These are phyloP conservation scores for Rallus limicola DNA, from an alignment of 2,113 vertebrate genomes.

Conservation along the genomic window DNA sequence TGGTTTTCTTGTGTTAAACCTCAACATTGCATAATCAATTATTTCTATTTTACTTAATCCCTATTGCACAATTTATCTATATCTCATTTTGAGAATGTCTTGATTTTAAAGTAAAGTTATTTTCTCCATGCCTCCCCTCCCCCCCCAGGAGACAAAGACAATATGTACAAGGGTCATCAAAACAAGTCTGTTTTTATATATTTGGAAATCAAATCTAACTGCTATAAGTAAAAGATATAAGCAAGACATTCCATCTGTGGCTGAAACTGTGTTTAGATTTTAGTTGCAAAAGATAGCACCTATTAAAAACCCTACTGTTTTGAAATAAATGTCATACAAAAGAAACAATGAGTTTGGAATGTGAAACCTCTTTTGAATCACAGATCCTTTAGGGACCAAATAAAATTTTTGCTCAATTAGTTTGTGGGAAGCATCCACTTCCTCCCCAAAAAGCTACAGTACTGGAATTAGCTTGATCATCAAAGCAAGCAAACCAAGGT, in stretches of 20 bases:
- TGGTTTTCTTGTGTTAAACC: neutral
- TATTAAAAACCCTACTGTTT: neutral
- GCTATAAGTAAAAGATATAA: neutral
- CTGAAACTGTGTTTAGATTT: neutral
- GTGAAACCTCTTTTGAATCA: neutral
- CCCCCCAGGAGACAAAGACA: neutral
- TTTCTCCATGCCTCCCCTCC: accelerated
- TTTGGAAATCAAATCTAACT: neutral
- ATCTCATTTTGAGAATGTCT: neutral
- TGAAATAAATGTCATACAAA: neutral
- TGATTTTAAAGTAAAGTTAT: neutral
- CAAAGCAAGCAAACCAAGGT: neutral
- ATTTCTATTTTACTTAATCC: neutral
- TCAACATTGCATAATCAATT: neutral
- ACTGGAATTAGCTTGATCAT: neutral
- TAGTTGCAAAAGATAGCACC: neutral
- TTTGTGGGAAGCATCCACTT: neutral
- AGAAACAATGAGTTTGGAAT: neutral
- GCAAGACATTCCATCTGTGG: neutral
- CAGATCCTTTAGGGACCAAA: neutral
- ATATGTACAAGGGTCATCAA: neutral
- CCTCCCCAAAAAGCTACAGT: neutral
- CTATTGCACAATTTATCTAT: neutral
- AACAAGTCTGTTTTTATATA: neutral
- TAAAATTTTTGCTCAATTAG: neutral